Evolutionary conservation across 1,140 invertebrate genomes (phyloP), one percentile per base, ranked within the genome.

Genomic region (Drosophila quadrilineata): DNA sequence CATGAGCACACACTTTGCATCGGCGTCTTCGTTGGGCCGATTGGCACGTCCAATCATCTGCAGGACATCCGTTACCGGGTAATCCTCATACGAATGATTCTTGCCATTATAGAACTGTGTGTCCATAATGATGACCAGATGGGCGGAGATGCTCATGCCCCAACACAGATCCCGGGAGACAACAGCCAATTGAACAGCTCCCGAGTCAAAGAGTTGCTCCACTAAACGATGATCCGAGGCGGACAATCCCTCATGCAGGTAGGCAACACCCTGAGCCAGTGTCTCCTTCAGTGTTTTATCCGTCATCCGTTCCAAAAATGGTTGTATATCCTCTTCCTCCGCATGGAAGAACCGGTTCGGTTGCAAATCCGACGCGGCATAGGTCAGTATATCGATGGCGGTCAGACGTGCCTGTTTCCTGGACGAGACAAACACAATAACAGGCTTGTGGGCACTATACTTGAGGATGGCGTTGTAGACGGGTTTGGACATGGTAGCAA

Each of bases 31-130:
- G 3, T 95, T 90, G 0, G 98, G 98, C 21, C 98, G 91, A 90
- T 97, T 97, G 0, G 96, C 96, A 24, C 95, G 91, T 0, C 98
- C 98, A 40, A 99, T 93, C 98, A 99, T 99, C 91, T 99, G 98
- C 6, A 99, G 91, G 0, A 99, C 96, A 90, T 99, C 98, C 2
- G 96, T 98, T 22, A 99, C 94, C 0, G 98, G 97, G 90, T 99
- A 99, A 90, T 99, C 98, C 91, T 99, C 98, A 91, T 99, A 98
- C 2, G 94, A 93, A 77, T 95, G 94, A 43, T 94, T 92, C 76
- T 99, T 98, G 40, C 98, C 99, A 91, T 99, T 98, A 90, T 99
- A 99, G 71, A 93, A 93, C 88, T 99, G 98, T 0, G 98, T 99
- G 84, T 99, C 99, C 94, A 99, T 99, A 10, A 99, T 95, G 21